A percentile compares a stretch with the other conserved stretches of the same genome.
Evolutionary conservation across 2,797 vertebrate species (phyloP).

Genomic region (Aselliscus stoliczkanus): DNA sequence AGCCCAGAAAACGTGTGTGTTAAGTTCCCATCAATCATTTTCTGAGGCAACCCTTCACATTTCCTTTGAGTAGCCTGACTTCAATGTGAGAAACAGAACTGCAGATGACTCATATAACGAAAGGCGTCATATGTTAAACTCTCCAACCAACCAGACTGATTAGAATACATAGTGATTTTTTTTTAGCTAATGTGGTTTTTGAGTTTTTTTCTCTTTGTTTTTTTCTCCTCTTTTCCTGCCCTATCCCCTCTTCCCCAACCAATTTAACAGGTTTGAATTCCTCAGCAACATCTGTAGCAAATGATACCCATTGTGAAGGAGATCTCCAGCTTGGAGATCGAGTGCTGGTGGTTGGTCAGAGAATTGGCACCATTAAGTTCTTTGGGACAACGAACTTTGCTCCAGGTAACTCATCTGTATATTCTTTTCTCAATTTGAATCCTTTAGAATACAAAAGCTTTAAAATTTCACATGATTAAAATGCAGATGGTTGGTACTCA

Average conservation of each 20-base stretch:
- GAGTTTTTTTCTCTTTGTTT: not conserved
- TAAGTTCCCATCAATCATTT: not conserved
- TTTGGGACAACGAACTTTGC: conserved; percentile 94
- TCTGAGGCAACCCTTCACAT: not conserved
- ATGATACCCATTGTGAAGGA: conserved; percentile 68
- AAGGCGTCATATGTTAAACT: not conserved
- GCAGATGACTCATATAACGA: accelerated
- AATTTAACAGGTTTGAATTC: conserved; percentile 79
- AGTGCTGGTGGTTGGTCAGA: conserved; percentile 95
- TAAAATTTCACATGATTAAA: not conserved
- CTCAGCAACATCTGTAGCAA: conserved; percentile 81
- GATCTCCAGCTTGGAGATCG: conserved; percentile 86
- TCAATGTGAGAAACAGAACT: not conserved
- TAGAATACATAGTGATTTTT: not conserved
- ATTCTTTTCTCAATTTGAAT: not conserved
- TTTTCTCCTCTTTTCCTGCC: not conserved
- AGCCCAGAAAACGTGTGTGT: not conserved
- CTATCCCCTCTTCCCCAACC: not conserved
- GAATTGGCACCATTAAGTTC: conserved; percentile 91
- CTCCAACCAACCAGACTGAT: not conserved
- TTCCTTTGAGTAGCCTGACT: not conserved
- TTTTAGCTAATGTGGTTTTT: conserved; percentile 11
- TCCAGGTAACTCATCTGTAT: conserved; percentile 85
- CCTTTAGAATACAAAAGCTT: not conserved
- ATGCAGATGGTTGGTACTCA: not conserved